Evolutionary conservation across 2,888 invertebrate genomes (phyloP).

Genomic region (Oscheius myriophilus): DNA sequence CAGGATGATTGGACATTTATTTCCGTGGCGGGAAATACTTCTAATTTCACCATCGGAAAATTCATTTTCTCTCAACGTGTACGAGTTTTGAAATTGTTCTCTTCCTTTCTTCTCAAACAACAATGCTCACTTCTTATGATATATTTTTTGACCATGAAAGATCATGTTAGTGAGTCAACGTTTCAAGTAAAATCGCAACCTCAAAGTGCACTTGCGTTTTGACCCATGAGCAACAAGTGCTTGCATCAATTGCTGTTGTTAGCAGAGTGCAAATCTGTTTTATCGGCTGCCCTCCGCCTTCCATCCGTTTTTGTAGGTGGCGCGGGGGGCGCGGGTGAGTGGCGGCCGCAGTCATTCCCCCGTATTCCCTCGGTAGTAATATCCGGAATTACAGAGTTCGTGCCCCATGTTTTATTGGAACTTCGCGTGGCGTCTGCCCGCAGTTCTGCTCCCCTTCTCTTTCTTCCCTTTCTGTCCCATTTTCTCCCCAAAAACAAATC

Average conservation of each 20-base stretch:
- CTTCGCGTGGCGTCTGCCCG: constrained; percentile 16
- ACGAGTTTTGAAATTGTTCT: too few species aligned
- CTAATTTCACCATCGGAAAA: too few species aligned
- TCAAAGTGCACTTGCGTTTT: background rate
- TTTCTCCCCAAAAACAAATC: background rate
- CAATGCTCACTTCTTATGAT: too few species aligned
- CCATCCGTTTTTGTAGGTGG: constrained; percentile 16
- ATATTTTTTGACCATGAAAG: too few species aligned
- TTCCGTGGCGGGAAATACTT: too few species aligned
- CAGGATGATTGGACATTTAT: too few species aligned
- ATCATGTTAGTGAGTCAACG: too few species aligned
- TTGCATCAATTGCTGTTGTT: background rate
- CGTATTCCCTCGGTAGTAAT: constrained; percentile 32
- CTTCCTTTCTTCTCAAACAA: too few species aligned
- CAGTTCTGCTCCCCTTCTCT: constrained; percentile 13
- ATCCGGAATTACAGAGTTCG: constrained; percentile 31
- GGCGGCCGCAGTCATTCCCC: constrained; percentile 18
- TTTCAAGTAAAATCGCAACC: background rate
- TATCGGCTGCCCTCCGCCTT: background rate
- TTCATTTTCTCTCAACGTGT: too few species aligned
- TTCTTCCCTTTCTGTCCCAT: constrained; percentile 9
- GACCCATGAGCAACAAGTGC: background rate
- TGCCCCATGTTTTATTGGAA: constrained; percentile 29
- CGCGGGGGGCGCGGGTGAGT: background rate
- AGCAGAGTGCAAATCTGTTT: constrained; percentile 17